Evolutionary conservation across 2,888 invertebrate species (phyloP).

Genomic region (Aphrophora alni): DNA sequence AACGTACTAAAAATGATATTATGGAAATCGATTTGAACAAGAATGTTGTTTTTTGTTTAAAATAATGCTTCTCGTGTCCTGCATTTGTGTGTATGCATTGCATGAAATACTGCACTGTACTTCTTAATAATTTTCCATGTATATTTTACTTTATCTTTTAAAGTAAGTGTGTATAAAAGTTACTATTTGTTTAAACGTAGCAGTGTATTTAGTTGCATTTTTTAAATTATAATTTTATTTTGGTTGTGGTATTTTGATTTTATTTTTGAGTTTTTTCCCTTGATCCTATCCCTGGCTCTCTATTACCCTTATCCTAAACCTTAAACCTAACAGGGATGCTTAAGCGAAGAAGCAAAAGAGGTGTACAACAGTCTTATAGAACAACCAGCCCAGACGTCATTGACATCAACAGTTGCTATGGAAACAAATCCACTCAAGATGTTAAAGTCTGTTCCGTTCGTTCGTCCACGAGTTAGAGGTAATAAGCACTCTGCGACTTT

Average conservation of each 20-base stretch:
- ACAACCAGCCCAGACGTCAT: slow-evolving; percentile 59
- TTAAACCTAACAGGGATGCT: slow-evolving; percentile 68
- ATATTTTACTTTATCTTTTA: neutral
- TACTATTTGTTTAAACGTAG: neutral
- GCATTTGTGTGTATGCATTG: neutral
- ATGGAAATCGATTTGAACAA: too few species aligned
- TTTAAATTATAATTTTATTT: neutral
- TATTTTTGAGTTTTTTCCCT: slow-evolving; percentile 23
- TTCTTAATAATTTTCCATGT: neutral
- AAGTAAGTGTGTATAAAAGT: neutral
- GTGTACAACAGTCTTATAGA: slow-evolving; percentile 94
- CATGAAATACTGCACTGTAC: neutral
- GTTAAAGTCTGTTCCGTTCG: slow-evolving; percentile 65
- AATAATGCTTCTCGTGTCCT: too few species aligned
- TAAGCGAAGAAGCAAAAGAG: slow-evolving; percentile 88
- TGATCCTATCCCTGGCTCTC: slow-evolving; percentile 1
- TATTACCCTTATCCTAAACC: neutral
- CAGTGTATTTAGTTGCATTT: neutral
- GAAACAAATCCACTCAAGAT: slow-evolving; percentile 68
- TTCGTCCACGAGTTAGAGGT: slow-evolving; percentile 62
- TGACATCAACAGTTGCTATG: slow-evolving; percentile 37
- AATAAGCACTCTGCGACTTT: slow-evolving; percentile 56
- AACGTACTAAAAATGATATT: too few species aligned
- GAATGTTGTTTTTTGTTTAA: too few species aligned
- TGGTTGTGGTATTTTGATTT: slow-evolving; percentile 28